Conservation (phyloP, 1,140 invertebrate genomes). For the Meloidogyne exigua region DNA sequence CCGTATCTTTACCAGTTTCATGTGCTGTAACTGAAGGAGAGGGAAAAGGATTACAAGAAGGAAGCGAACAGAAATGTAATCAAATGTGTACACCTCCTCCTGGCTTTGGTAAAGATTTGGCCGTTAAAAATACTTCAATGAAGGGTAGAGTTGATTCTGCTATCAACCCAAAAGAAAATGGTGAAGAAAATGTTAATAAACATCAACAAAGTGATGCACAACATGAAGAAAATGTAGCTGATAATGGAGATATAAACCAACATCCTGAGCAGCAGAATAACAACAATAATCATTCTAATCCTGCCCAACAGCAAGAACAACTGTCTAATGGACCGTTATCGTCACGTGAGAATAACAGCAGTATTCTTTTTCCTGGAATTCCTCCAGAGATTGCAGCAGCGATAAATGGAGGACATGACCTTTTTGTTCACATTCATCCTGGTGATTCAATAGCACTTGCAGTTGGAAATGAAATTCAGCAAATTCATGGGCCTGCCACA, state of each 20-base stretch:
- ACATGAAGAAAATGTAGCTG: neutral
- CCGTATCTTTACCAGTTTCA: neutral
- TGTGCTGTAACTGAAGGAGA: neutral
- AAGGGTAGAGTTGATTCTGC: neutral
- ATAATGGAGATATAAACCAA: neutral
- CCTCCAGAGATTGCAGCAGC: constrained; percentile 40
- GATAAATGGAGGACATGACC: constrained; percentile 43
- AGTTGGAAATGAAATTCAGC: constrained; percentile 55
- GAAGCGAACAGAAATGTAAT: neutral
- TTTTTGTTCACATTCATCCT: constrained; percentile 56
- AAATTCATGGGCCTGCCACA: constrained; percentile 56
- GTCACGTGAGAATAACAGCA: neutral
- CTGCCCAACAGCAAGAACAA: neutral
- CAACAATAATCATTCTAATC: neutral
- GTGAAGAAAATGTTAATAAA: neutral
- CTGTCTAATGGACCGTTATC: neutral
- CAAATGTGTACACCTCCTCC: neutral
- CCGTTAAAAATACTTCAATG: neutral
- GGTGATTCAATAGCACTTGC: constrained; percentile 50
- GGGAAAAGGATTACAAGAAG: neutral
- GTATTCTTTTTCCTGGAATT: constrained; percentile 41
- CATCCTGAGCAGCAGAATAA: neutral
- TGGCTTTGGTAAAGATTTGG: neutral
- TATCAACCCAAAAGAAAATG: neutral
- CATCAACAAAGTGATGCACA: neutral